A percentile compares a stretch with the other conserved stretches of the same genome.
Conservation (phyloP, 2,888 invertebrate species). For the Mimas tiliae region DNA sequence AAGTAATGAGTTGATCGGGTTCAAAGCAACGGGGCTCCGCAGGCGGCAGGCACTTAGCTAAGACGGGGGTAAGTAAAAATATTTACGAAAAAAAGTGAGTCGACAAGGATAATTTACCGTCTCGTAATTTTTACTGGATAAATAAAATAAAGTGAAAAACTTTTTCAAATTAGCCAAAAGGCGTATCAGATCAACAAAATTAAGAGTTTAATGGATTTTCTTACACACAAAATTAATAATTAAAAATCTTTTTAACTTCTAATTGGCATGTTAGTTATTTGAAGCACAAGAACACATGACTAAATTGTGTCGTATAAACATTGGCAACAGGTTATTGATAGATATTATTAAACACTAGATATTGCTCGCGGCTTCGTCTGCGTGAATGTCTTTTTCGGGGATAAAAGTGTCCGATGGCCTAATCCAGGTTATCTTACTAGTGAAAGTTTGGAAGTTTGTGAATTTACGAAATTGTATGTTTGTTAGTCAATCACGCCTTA, state of each 20-base stretch:
- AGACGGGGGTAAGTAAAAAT: constrained; percentile 31
- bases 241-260: neutral
- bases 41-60: constrained; percentile 68
- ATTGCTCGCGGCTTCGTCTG: too few species aligned
- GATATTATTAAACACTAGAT: neutral
- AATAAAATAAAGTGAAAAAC: constrained; percentile 9
- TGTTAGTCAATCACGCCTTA: too few species aligned
- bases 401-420: too few species aligned
- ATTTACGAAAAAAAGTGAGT: constrained; percentile 9
- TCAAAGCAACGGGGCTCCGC: constrained; percentile 74
- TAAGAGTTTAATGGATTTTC: neutral
- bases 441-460: too few species aligned
- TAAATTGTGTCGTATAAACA: neutral
- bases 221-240: neutral
- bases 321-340: constrained; percentile 2
- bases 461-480: too few species aligned
- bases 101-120: neutral
- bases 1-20: constrained; percentile 81
- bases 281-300: neutral
- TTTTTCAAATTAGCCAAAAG: constrained; percentile 13
- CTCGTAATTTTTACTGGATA: constrained; percentile 15
- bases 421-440: too few species aligned
- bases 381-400: too few species aligned
- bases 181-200: constrained; percentile 2
- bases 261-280: neutral